These are phyloP conservation scores for Cyanoderma ruficeps DNA, from an alignment of 2,113 vertebrate species.

Conservation along the genomic window DNA sequence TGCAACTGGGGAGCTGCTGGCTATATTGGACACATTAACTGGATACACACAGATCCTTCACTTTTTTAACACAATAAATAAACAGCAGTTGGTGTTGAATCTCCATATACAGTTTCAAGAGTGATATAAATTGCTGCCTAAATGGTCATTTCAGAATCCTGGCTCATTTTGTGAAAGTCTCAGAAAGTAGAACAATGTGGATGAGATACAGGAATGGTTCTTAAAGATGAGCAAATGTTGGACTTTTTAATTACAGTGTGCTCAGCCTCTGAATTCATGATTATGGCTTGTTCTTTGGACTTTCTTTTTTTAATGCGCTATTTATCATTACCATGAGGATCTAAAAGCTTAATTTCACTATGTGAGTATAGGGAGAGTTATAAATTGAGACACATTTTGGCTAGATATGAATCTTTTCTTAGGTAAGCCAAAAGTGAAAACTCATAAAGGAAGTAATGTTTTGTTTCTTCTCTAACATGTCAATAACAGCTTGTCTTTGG, in stretches of 20 bases:
- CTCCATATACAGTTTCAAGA: not conserved
- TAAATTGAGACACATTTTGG: not conserved
- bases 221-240: not conserved
- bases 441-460: not conserved
- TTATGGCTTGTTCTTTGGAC: not conserved
- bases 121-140: not conserved
- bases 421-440: not conserved
- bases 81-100: not conserved
- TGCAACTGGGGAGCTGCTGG: not conserved
- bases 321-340: not conserved
- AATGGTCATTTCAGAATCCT: not conserved
- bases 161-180: not conserved
- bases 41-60: not conserved
- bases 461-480: constrained; percentile 9
- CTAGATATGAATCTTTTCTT: not conserved
- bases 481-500: constrained; percentile 3
- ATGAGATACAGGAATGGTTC: not conserved
- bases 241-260: not conserved
- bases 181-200: not conserved
- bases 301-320: not conserved
- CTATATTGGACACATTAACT: not conserved
- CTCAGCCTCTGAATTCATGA: not conserved
- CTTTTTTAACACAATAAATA: not conserved
- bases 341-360: not conserved
- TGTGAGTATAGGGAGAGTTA: not conserved